A percentile compares a stretch with the other conserved stretches of the same genome.
Evolutionary conservation across 2,888 invertebrate species (phyloP).

Genomic region (Miltochrista miniata): DNA sequence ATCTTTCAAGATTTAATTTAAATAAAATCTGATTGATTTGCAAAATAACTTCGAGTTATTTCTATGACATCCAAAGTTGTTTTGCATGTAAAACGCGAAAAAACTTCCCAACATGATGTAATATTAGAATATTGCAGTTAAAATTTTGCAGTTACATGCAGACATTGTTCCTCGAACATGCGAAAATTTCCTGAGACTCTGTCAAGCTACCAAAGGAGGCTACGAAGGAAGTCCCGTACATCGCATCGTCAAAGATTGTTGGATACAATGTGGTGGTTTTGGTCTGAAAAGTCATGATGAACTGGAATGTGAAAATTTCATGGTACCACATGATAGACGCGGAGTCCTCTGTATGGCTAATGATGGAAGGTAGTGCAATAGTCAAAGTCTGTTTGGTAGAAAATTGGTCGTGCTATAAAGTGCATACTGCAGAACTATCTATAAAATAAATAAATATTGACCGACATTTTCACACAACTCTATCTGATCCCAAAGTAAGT

Average conservation of each 20-base stretch:
- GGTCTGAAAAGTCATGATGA: constrained; percentile 56
- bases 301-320: constrained; percentile 87
- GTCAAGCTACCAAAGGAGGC: constrained; percentile 70
- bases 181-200: constrained; percentile 82
- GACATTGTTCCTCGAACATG: constrained; percentile 84
- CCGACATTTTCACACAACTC: no score
- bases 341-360: constrained; percentile 89
- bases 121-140: neutral
- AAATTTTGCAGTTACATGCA: constrained; percentile 74
- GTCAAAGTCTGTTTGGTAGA: no score
- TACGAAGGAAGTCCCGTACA: constrained; percentile 84
- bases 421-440: no score
- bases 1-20: no score
- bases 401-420: no score
- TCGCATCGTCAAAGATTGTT: constrained; percentile 86
- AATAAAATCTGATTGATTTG: no score
- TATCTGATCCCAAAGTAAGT: no score
- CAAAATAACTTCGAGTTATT: no score
- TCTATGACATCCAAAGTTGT: no score
- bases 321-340: constrained; percentile 85
- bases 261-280: constrained; percentile 88
- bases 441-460: no score
- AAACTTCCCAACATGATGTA: no score
- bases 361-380: constrained; percentile 67
- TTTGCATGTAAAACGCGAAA: no score